These are phyloP conservation scores for Stomorhina lunata DNA, from an alignment of 2,888 invertebrate genomes.

Conservation along the genomic window DNA sequence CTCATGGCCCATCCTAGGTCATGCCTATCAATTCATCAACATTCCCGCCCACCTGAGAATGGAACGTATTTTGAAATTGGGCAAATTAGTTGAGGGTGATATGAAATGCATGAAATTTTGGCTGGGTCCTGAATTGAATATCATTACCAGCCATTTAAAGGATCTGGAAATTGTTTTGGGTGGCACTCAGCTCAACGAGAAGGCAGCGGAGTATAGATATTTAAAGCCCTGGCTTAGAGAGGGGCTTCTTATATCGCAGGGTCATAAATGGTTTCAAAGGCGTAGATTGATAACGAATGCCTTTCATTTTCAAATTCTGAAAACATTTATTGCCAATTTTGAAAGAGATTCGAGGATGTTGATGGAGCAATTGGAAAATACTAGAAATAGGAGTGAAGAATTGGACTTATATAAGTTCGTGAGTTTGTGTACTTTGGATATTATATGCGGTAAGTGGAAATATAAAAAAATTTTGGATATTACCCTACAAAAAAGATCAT, in stretches of 20 bases:
- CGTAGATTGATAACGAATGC: conserved; percentile 87
- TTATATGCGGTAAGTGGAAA: conserved; percentile 80
- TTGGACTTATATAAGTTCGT: conserved; percentile 81
- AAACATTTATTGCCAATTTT: conserved; percentile 84
- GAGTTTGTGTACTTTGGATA: conserved; percentile 74
- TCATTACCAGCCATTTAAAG: conserved; percentile 68
- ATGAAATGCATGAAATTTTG: conserved; percentile 68
- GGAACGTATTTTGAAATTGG: too few species aligned
- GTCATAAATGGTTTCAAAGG: conserved; percentile 83
- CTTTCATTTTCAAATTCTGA: conserved; percentile 88
- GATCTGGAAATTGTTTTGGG: conserved; percentile 69
- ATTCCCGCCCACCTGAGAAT: too few species aligned
- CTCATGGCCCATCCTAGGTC: too few species aligned
- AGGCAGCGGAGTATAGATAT: conserved; percentile 68
- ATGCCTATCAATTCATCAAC: too few species aligned
- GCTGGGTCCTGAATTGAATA: conserved; percentile 64
- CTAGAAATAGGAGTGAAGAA: too few species aligned
- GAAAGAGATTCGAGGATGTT: conserved; percentile 72
- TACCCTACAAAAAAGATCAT: too few species aligned
- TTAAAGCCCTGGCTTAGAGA: conserved; percentile 71
- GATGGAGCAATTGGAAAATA: conserved; percentile 80
- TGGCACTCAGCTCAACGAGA: conserved; percentile 63
- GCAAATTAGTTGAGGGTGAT: conserved; percentile 69
- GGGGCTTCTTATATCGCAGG: conserved; percentile 70
- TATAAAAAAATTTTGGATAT: too few species aligned